Percentiles rank a stretch among this genome's conserved stretches.
phyloP scores from a whole-genome alignment of 2,113 vertebrate genomes.

The Oryctolagus cuniculus region DNA sequence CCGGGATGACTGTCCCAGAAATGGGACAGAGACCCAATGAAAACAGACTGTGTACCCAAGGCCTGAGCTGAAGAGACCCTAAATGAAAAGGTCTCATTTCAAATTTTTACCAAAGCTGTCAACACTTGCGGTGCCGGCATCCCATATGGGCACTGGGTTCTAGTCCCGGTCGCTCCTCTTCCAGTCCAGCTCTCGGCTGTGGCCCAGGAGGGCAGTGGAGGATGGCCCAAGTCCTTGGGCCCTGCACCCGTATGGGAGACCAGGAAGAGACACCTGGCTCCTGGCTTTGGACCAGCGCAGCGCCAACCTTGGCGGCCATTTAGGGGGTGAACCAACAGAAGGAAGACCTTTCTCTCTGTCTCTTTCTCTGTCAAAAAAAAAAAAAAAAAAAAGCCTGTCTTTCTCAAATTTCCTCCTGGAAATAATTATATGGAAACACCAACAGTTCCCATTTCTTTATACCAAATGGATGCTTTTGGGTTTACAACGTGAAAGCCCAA shows the following conservation, averaged over 20 bases:
- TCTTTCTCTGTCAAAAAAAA: too few species aligned
- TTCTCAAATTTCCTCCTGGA: slow-evolving; percentile 25
- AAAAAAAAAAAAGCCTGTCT: background rate
- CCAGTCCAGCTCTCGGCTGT: too few species aligned
- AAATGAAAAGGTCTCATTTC: background rate
- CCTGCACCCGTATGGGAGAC: too few species aligned
- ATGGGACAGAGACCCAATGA: background rate
- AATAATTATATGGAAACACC: background rate
- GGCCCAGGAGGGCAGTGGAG: too few species aligned
- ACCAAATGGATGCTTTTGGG: background rate
- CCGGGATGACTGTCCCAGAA: background rate
- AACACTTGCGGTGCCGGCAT: background rate
- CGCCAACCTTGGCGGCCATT: too few species aligned
- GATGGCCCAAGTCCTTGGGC: too few species aligned
- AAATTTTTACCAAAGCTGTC: background rate
- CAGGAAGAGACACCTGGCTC: too few species aligned
- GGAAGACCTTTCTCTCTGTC: too few species aligned
- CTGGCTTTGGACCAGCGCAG: too few species aligned
- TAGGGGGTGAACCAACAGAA: too few species aligned
- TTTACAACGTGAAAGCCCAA: background rate
- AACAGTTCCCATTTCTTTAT: background rate
- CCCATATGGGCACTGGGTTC: too few species aligned
- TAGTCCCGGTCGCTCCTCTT: too few species aligned
- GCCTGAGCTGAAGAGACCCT: background rate
- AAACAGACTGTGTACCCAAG: background rate